Evolutionary conservation across 2,888 invertebrate genomes (phyloP).

Genomic region (Archips xylosteana): DNA sequence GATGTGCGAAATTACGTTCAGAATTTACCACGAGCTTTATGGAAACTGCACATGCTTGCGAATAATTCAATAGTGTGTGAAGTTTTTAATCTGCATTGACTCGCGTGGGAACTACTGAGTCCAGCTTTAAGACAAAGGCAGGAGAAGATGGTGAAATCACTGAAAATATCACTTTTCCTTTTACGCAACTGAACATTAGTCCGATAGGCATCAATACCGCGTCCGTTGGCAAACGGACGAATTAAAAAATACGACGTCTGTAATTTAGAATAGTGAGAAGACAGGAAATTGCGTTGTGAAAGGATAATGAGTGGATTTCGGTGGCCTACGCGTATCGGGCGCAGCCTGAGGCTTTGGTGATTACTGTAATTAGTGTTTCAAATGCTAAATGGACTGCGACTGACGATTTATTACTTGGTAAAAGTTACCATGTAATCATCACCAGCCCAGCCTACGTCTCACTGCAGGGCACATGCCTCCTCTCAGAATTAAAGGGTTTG

Average conservation of each 20-base stretch:
- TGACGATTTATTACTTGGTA: not conserved
- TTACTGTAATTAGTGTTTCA: slow-evolving; percentile 9
- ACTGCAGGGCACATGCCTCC: too few species aligned
- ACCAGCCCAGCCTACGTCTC: too few species aligned
- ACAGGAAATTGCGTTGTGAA: slow-evolving; percentile 26
- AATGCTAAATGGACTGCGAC: slow-evolving; percentile 12
- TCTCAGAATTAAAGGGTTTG: too few species aligned
- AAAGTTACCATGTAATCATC: not conserved
- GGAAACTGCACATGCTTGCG: too few species aligned
- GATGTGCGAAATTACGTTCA: too few species aligned
- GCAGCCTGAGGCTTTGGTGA: slow-evolving; percentile 8
- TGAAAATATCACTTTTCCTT: slow-evolving; percentile 9
- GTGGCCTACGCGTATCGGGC: not conserved
- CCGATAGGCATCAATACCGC: slow-evolving; percentile 30
- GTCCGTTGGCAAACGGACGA: slow-evolving; percentile 23
- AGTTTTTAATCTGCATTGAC: too few species aligned
- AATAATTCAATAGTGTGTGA: too few species aligned
- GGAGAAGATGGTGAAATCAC: not conserved
- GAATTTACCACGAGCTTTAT: too few species aligned
- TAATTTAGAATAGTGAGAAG: not conserved
- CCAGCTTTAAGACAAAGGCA: too few species aligned
- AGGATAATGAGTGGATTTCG: slow-evolving; percentile 8
- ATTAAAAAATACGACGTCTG: slow-evolving; percentile 27
- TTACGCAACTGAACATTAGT: slow-evolving; percentile 27
- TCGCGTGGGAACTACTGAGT: too few species aligned